Base-by-base conservation (phyloP, 2,797 vertebrate species). In the Rhynchotus rufescens region DNA sequence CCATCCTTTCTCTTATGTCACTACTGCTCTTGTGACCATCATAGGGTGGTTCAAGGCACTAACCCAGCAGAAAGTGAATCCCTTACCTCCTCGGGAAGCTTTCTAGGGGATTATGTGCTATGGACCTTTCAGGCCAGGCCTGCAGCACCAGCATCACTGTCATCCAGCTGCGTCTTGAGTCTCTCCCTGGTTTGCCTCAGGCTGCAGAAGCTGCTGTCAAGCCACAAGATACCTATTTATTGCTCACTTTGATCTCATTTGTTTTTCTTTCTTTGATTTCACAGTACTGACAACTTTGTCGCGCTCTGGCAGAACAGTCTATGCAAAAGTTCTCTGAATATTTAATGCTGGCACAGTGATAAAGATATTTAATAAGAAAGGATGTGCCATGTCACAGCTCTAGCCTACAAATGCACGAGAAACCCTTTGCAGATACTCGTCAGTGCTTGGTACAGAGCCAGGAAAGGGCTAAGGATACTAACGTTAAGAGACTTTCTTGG, bases 211-310 rank as follows among this genome's bases (percentile, higher is more conserved):
- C 32, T 6, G 2, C 23, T 14, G 59, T 21, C 1, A 6, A 88
- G 60, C 56, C n/a, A 57, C 84, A 19, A 84, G 72, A 61, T 34
- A 2, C 1, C 28, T 52, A 59, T 82, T 90, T 67, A 84, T 15
- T 30, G 69, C 94, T 75, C 34, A 3, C 94, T 94, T 95, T 94
- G 86, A 96, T 96, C 94, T 80, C 86, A 62, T 76, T 36, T 34
- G 68, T 79, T 94, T 73, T 76, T 57, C 79, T 30, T 28, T 1
- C 93, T 94, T 94, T 94, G 88, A 94, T 92, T 96, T 66, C 81
- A 51, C 51, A 25, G 61, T 0, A 8, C 88, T 83, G 92, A 87
- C 90, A 95, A 88, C 67, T 64, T 47, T 28, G 42, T 83, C 85
- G 87, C 54, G 15, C 34, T 47, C 68, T 68, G 87, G 91, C 72